These are phyloP conservation scores for Enteromius anoplus DNA, from an alignment of 2,797 vertebrate species.

Conservation along the genomic window DNA sequence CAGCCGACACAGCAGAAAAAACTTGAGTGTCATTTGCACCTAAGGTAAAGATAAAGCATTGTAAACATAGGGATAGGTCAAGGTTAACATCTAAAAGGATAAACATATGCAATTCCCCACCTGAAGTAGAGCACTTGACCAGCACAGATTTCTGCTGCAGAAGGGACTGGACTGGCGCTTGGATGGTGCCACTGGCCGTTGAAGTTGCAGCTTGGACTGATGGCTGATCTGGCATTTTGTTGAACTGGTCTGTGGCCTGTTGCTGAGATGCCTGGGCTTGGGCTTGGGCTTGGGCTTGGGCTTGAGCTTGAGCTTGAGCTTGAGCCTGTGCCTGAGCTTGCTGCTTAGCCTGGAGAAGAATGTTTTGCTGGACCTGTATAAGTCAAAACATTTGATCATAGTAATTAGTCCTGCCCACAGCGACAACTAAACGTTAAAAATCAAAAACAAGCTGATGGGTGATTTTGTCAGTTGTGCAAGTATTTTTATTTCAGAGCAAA, in stretches of 20 bases:
- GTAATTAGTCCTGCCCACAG: neutral
- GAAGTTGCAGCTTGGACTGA: slow-evolving; percentile 70
- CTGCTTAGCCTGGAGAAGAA: slow-evolving; percentile 86
- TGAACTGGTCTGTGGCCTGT: slow-evolving; percentile 78
- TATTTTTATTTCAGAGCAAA: neutral
- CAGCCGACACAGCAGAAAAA: slow-evolving; percentile 75
- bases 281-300: neutral
- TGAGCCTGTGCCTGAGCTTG: slow-evolving; percentile 61
- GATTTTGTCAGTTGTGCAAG: neutral
- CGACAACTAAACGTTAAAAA: neutral
- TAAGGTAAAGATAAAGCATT: slow-evolving; percentile 54
- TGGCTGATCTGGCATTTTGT: slow-evolving; percentile 78
- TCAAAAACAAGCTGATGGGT: neutral
- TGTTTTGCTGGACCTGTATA: slow-evolving; percentile 84
- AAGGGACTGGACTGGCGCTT: slow-evolving; percentile 73
- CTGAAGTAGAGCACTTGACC: slow-evolving; percentile 77
- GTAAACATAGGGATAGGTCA: neutral
- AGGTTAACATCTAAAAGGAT: neutral
- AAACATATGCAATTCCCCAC: slow-evolving; percentile 56
- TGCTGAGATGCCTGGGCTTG: slow-evolving; percentile 58
- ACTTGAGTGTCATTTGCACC: slow-evolving; percentile 78
- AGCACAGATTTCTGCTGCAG: slow-evolving; percentile 81
- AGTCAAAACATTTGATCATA: slow-evolving; percentile 5
- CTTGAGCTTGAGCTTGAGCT: slow-evolving; percentile 22
- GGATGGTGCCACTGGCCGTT: slow-evolving; percentile 60